A percentile compares a stretch with the other conserved stretches of the same genome.
These are phyloP conservation scores for Setophaga coronata DNA, from an alignment of 2,113 vertebrate species.

Conservation along the genomic window DNA sequence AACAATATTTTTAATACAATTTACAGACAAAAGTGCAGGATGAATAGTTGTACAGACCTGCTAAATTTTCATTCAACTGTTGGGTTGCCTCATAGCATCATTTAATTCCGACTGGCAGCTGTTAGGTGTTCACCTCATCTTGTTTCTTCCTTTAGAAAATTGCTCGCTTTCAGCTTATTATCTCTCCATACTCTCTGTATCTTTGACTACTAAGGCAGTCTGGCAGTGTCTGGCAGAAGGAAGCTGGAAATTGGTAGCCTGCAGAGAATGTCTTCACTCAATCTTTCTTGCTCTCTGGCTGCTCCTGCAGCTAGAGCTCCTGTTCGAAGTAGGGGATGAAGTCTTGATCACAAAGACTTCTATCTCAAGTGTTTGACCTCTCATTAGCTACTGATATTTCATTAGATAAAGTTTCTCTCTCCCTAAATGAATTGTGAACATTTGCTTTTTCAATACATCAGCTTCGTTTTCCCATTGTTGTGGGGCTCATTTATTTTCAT, in stretches of 20 bases:
- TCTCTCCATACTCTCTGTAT: not conserved
- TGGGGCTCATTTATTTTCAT: not conserved
- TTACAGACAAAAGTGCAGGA: not conserved
- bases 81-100: not conserved
- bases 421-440: not conserved
- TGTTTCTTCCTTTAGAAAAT: slow-evolving; percentile 46
- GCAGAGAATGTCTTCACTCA: not conserved
- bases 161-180: slow-evolving; percentile 56
- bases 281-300: not conserved
- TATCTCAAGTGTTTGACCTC: not conserved
- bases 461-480: not conserved
- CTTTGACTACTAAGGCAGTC: slow-evolving; percentile 35
- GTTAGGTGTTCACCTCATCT: not conserved
- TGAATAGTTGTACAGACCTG: not conserved
- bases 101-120: slow-evolving; percentile 59
- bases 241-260: slow-evolving; percentile 11
- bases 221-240: slow-evolving; percentile 36
- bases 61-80: not conserved
- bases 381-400: not conserved
- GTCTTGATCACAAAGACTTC: not conserved
- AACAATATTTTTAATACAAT: not conserved
- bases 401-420: not conserved
- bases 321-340: not conserved
- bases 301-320: not conserved
- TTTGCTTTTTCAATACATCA: not conserved